Evolutionary conservation across 2,113 vertebrate species (phyloP), one percentile per base, ranked within the genome.

Genomic region (Cyphomyrus plagiostoma): DNA sequence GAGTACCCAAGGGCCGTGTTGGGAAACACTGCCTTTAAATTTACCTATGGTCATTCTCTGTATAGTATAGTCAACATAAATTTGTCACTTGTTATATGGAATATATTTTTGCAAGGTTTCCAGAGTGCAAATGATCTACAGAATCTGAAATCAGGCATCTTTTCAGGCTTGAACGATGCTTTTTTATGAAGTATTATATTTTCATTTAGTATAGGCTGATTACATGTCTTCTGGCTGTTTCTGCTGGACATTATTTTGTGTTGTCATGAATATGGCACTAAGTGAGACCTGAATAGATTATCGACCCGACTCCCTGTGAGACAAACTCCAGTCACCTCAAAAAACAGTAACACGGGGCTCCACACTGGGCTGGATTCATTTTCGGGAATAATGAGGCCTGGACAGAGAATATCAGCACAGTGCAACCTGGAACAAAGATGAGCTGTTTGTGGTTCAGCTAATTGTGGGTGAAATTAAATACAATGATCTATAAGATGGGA

Each of bases 231-330:
- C 74, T 77, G 70, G 70, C 30, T 80, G 30, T 42, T 42, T 42
- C 23, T 50, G 46, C 45, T 26, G 83, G 48, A 4, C 83, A 86
- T 86, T 50, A 50, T 7, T 86, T 26, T 50, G 21, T 6, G 7
- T 48, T 86, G 46, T 7, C 45, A 48, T 10, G 23, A 86, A 49
- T 49, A 80, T 19, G 13, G 74, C 74, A 42, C 30, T 77, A 77
- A 77, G 74, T 80, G 35, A 80, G 74, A 42, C 17, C 74, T 80
- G 74, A 80, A 80, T 80, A 80, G 30, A 77, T 77, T 77, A 77
- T 77, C 35, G 15, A 42, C 15, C 74, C 17, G 74, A 80, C 74
- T 80, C 74, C 42, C 74, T 42, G 70, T 80, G 35, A 80, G 17
- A 39, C 70, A 39, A 15, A 35, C 74, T 80, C 35, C 74, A 80